Base-by-base conservation (phyloP, 2,888 invertebrate species). In the Eupithecia centaureata region DNA sequence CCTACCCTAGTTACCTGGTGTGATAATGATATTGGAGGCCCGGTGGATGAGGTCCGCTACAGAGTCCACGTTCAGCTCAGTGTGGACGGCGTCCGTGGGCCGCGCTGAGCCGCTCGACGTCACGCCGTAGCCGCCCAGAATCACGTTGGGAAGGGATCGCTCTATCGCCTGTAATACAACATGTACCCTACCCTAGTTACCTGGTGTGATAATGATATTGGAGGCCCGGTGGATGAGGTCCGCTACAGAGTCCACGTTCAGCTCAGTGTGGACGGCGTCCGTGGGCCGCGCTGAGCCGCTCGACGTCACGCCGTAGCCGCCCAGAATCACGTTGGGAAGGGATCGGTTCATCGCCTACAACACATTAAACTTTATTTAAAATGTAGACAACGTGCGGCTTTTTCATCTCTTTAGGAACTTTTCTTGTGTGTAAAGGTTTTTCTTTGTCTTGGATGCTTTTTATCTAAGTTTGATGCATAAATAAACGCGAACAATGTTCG, bases 121-220 rank as follows among this genome's bases (percentile, higher is more conserved):
- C 28, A 97, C 96, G 60, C 97, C 97, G 83, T 96, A 97, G 0
- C 98, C 98, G 63, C 98, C 98, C 73, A 98, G 92, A 78, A 98
- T 98, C 10, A 98, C 98, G 87, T 97, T 98, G 0, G 97, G 95
- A 13, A 98, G 93, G 0, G 97, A 97, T 60, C 98, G 94, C 89
- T 96, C 96, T 96, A 96, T 96, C 7, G 96, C 96, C 95, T 95
- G 8, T 42, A 42, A 42, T 42, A 42, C 42, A 42, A 42, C n/a
- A n/a, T n/a, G n/a, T 38, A 5, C 5, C 18, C 7, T n/a, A 5
- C 5, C 2, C 15, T 42, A 35, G 22, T n/a, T 74, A 94, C 96
- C 96, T 59, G 98, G 98, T 18, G 97, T 97, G 76, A 98, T 98
- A 79, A 98, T 97, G 79, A 98, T 97, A 86, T 96, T 96, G 78